Evolutionary conservation across 2,797 vertebrate genomes (phyloP).

Genomic region (Danio choprae): DNA sequence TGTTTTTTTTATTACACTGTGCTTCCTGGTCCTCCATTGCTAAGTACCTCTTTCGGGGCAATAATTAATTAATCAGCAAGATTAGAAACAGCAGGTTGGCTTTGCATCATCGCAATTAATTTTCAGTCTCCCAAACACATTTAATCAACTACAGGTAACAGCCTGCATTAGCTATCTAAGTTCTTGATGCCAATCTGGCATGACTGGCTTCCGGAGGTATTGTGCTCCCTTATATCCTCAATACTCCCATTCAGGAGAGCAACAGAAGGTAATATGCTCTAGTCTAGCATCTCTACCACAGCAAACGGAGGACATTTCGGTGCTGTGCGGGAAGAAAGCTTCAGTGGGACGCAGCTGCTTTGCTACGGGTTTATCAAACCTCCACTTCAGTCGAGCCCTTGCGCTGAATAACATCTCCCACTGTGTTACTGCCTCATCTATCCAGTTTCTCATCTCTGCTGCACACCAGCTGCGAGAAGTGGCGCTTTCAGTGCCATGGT

Average conservation of each 20-base stretch:
- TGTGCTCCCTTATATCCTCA: constrained; percentile 20
- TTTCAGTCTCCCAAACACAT: constrained; percentile 52
- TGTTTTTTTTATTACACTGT: constrained; percentile 1
- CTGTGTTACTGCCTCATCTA: constrained; percentile 47
- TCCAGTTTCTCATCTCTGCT: constrained; percentile 39
- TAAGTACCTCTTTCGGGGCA: constrained; percentile 57
- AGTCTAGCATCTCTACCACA: constrained; percentile 11
- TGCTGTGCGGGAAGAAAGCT: constrained; percentile 1
- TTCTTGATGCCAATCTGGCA: constrained; percentile 23
- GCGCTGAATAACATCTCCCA: constrained; percentile 40
- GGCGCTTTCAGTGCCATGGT: constrained; percentile 5
- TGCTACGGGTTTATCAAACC: constrained; percentile 35
- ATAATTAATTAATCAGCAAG: constrained; percentile 63
- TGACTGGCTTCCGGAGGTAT: constrained; percentile 43
- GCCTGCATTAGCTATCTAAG: constrained; percentile 51
- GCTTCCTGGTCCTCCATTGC: constrained; percentile 50
- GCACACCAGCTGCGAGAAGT: constrained; percentile 23
- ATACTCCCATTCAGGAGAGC: constrained; percentile 23
- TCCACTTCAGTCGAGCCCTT: constrained; percentile 29
- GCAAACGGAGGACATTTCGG: constrained; percentile 18
- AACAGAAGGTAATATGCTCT: constrained; percentile 32
- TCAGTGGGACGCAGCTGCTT: constrained; percentile 46
- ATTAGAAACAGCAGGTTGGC: constrained; percentile 60
- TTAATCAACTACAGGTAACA: constrained; percentile 59
- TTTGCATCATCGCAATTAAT: constrained; percentile 61